Evolutionary conservation across 2,113 vertebrate genomes (phyloP), one percentile per base, ranked within the genome.

Genomic region (Coregonus clupeaformis): DNA sequence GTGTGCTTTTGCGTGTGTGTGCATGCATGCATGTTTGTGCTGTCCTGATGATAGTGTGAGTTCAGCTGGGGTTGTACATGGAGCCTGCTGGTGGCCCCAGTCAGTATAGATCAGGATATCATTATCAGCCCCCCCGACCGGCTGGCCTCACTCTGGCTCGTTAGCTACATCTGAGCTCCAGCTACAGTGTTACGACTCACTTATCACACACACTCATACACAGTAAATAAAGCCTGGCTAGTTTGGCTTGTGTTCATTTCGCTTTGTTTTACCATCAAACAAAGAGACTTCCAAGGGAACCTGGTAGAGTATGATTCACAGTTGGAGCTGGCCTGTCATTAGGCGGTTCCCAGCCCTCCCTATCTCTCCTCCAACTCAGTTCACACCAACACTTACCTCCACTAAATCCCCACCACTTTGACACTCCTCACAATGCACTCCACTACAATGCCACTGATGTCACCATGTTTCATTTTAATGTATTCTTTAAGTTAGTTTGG

Each of bases 331-430:
- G 73, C 86, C 87, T 87, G 84, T 90, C 85, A 88, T 90, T 89
- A 90, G 81, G 82, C 74, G 80, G 83, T 87, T 89, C 87, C 87
- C 89, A 89, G 87, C 89, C 83, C 85, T 89, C 82, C 68, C 49
- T 42, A 78, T 80, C 84, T 85, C 83, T 84, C 72, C 24, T 36
- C 4, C 76, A 73, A 30, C 70, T 22, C 18, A 30, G 3, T 75
- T 60, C 6, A 70, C 47, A 70, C 68, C 25, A 22, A 52, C 14
- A 18, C 68, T 47, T n/a, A 70, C 77, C 76, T 81, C 6, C 67
- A 25, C 36, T 45, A n/a, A 45, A 42, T 24, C 42, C 12, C n/a
- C 9, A 45, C 20, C 67, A 68, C n/a, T 32, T 32, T 32, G 12
- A 67, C 30, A 36, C 18, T 16, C 29, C 20, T 32, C 65, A 60